Conservation (phyloP, 2,113 vertebrate species). For the Dromas ardeola region DNA sequence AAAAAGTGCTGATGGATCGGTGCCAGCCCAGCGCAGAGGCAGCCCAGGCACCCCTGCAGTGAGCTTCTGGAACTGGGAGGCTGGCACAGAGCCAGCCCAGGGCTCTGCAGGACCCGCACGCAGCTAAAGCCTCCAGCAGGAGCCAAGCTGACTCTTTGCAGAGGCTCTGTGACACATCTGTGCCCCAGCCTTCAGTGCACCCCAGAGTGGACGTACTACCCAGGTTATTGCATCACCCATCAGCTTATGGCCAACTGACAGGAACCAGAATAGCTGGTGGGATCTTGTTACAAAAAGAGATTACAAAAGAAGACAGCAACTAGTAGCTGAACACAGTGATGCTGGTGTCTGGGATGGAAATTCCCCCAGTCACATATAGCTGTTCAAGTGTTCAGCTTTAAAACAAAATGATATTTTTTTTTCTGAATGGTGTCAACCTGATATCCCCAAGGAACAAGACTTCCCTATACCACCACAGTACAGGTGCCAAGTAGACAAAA, state of each 20-base stretch:
- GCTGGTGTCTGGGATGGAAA: background rate
- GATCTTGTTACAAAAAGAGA: background rate
- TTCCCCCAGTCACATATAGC: background rate
- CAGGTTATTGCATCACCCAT: background rate
- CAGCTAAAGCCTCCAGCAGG: background rate
- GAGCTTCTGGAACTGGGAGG: background rate
- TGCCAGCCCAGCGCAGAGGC: background rate
- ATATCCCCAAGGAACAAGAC: background rate
- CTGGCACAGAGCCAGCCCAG: background rate
- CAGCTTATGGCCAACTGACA: background rate
- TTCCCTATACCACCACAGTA: background rate
- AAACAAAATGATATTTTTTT: background rate
- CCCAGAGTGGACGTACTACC: background rate
- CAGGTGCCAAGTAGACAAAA: background rate
- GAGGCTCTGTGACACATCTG: background rate
- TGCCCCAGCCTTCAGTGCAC: background rate
- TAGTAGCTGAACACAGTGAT: background rate
- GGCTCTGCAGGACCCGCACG: background rate
- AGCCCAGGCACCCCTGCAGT: background rate
- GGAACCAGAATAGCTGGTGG: background rate
- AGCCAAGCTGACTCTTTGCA: background rate
- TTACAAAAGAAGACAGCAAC: background rate
- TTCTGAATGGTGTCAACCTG: background rate
- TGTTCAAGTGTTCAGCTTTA: background rate
- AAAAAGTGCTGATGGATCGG: background rate